A percentile compares a stretch with the other conserved stretches of the same genome.
Conservation (phyloP, 2,888 invertebrate species). For the Cheilosia impressa region DNA sequence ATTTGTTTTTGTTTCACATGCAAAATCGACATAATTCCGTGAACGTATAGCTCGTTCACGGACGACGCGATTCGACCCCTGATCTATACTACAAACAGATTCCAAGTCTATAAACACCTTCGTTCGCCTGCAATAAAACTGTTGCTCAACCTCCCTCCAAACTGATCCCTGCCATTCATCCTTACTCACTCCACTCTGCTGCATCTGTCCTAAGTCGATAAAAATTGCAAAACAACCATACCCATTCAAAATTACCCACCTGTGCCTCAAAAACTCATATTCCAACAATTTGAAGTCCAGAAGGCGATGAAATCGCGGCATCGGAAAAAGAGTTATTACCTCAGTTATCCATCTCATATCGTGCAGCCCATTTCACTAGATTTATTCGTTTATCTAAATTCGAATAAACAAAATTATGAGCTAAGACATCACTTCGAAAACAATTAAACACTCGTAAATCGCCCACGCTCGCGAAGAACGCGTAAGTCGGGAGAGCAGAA, state of each 20-base stretch:
- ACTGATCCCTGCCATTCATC: not conserved
- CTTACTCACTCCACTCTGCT: not conserved
- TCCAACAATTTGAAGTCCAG: not conserved
- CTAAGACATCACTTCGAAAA: slow-evolving; percentile 67
- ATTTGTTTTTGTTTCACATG: too few relatives aligned
- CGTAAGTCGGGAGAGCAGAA: slow-evolving; percentile 38
- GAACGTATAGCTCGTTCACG: too few relatives aligned
- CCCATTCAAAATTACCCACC: not conserved
- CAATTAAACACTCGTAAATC: slow-evolving; percentile 68
- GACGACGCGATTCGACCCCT: too few relatives aligned
- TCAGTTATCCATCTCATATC: slow-evolving; percentile 5
- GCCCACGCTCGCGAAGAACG: slow-evolving; percentile 24
- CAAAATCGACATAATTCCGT: too few relatives aligned
- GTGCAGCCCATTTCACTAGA: not conserved
- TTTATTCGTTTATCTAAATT: slow-evolving; percentile 16
- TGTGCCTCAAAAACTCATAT: not conserved
- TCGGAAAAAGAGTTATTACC: slow-evolving; percentile 21
- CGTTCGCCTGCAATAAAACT: too few relatives aligned
- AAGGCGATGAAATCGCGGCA: slow-evolving; percentile 2
- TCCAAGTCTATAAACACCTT: too few relatives aligned
- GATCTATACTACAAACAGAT: too few relatives aligned
- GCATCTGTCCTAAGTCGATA: not conserved
- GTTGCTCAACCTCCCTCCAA: too few relatives aligned
- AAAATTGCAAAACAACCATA: not conserved
- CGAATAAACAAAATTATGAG: slow-evolving; percentile 69